Conservation (phyloP, 2,888 invertebrate species). For the Apamea monoglypha region DNA sequence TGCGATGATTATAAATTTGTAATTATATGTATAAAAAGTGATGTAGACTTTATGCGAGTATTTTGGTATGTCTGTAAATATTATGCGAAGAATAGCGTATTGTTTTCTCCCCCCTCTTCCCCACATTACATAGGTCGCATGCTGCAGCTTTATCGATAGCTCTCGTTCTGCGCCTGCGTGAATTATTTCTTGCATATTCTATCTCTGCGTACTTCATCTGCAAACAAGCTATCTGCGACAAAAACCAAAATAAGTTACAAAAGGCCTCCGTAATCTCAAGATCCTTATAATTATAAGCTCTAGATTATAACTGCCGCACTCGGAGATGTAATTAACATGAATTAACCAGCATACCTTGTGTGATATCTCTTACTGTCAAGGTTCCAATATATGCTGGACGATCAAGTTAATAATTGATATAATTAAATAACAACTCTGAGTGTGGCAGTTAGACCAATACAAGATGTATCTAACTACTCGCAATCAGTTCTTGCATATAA, state of each 20-base stretch:
- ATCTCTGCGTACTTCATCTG: not conserved
- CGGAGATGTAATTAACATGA: not conserved
- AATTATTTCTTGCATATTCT: not conserved
- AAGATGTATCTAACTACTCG: constrained; percentile 44
- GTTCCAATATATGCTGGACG: not conserved
- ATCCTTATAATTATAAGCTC: not conserved
- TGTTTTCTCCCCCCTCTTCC: too few relatives aligned
- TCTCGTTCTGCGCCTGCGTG: not conserved
- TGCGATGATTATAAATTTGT: constrained; percentile 50
- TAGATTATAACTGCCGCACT: not conserved
- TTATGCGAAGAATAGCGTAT: not conserved
- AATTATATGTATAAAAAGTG: constrained; percentile 65
- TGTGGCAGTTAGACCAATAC: not conserved
- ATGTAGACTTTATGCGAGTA: constrained; percentile 47
- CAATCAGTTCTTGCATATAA: constrained; percentile 53
- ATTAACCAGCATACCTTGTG: not conserved
- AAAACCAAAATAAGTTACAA: not conserved
- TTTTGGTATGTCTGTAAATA: constrained; percentile 28
- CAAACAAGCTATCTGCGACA: not conserved
- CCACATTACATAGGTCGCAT: not conserved
- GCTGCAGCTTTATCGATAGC: not conserved
- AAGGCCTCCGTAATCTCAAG: not conserved
- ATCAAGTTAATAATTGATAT: not conserved
- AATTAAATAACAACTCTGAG: not conserved
- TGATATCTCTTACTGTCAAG: not conserved